phyloP scores from a whole-genome alignment of 2,888 invertebrate species.

The Synergus laeviventris region DNA sequence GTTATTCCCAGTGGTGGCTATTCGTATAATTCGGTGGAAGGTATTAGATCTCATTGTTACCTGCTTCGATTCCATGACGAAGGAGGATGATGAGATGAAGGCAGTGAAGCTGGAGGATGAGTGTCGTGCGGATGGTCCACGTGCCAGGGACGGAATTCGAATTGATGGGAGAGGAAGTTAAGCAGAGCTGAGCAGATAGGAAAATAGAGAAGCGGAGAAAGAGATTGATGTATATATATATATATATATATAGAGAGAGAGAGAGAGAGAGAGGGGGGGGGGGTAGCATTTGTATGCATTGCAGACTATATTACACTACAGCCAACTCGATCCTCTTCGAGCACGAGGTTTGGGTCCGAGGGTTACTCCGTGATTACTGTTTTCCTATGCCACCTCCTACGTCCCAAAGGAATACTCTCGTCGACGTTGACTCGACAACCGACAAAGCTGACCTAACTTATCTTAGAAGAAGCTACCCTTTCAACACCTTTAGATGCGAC shows the following conservation, averaged over 20 bases:
- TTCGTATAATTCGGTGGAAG: slow-evolving; percentile 60
- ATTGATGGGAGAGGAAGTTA: slow-evolving; percentile 23
- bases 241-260: no score
- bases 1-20: slow-evolving; percentile 19
- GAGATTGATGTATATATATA: no score
- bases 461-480: no score
- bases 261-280: slow-evolving; percentile 9
- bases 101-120: slow-evolving; percentile 35
- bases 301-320: slow-evolving; percentile 69
- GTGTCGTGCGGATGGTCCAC: slow-evolving; percentile 37
- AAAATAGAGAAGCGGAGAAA: slow-evolving; percentile 22
- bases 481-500: no score
- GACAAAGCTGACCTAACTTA: slow-evolving; percentile 47
- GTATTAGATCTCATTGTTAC: slow-evolving; percentile 63
- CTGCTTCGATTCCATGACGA: slow-evolving; percentile 42
- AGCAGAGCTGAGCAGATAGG: slow-evolving; percentile 46
- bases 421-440: slow-evolving; percentile 50
- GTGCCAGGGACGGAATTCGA: slow-evolving; percentile 39
- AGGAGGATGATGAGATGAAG: slow-evolving; percentile 40
- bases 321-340: slow-evolving; percentile 63
- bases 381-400: slow-evolving; percentile 64
- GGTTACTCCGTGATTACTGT: slow-evolving; percentile 70
- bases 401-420: slow-evolving; percentile 60
- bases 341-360: slow-evolving; percentile 49
- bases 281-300: slow-evolving; percentile 73